Evolutionary conservation across 2,113 vertebrate genomes (phyloP), one percentile per base, ranked within the genome.

Genomic region (Cinclus mexicanus): DNA sequence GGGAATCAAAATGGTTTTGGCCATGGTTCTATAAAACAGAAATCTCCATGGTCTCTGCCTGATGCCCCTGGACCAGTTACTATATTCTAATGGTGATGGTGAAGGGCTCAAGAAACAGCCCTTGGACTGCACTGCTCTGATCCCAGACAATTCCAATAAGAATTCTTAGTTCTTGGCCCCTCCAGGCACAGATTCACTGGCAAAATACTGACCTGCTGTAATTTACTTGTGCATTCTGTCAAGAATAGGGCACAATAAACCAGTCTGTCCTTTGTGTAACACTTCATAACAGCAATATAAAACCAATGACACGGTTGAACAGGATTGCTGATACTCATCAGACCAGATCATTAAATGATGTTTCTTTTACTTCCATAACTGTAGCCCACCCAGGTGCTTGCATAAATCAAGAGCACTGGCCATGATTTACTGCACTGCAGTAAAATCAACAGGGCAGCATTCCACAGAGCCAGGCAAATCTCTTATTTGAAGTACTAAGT

Each of bases 401-500:
- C 59, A 13, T 67, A 90, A 93, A 83, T 46, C 82, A 94, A 55
- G 39, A 83, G 24, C 46, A 50, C 59, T 60, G 31, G 55, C 42
- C 79, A 29, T 90, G 42, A 88, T 80, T 87, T 92, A 79, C 87
- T 96, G 90, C 91, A 93, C 39, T 94, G 93, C 93, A 93, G 92
- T 90, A 83, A 94, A 94, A 90, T 88, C 82, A 92, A 88, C 82
- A 93, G 33, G 49, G 56, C 92, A 94, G 71, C 76, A 29, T 83
- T 85, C 71, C 19, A 41, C 63, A 93, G 65, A 90, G 67, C 37
- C 79, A 76, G 61, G 26, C 26, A 93, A 76, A 81, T 63, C 46
- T 86, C 33, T 4, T n/a, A 20, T 55, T 88, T 70, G 64, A 86
- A 86, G 71, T 93, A 11, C 39, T 87, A 41, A 60, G 33, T 63